Evolutionary conservation across 2,113 vertebrate species (phyloP), one percentile per base, ranked within the genome.

Genomic region (Rhadina sibilatrix): DNA sequence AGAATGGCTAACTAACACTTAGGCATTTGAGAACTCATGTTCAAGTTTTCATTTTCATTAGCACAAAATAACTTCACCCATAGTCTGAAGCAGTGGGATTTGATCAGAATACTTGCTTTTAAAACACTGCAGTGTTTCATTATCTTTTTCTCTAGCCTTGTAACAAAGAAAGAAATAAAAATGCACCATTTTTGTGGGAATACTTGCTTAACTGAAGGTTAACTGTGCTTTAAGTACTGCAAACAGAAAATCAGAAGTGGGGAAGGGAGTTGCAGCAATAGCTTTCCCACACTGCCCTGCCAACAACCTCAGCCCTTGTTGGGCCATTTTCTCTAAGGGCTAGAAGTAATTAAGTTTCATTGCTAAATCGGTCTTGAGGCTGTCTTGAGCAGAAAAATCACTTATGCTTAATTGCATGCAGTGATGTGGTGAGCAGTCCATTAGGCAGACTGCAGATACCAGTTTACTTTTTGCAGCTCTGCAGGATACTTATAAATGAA

Each of bases 331-430:
- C 90, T 91, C 93, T 88, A 79, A 83, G 77, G 89, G 90, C 47
- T 72, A 97, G 31, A 93, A 87, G 92, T 87, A 95, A 97, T 96
- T 96, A 97, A 93, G 93, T 93, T 97, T 81, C 94, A 90, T 94
- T 96, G 91, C 94, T 96, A 94, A 97, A 96, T 96, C 86, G 14
- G 88, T 93, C 90, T 85, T 94, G 93, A 97, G 90, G 88, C 83
- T 96, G 97, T 96, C 95, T 74, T 95, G 92, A 97, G 88, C 95
- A 96, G 87, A 92, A 92, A 97, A 92, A 97, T 96, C 93, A 96
- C 44, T 93, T 92, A 57, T 7, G 88, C 63, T 82, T 96, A 96
- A 96, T 89, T 96, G 83, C 70, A 84, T 30, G 75, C 16, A 8
- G 90, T 88, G 83, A 91, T 87, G 88, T 46, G 70, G 85, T 46